Evolutionary conservation across 2,113 vertebrate species (phyloP), one percentile per base, ranked within the genome.

Genomic region (Malurus alboscapulatus): DNA sequence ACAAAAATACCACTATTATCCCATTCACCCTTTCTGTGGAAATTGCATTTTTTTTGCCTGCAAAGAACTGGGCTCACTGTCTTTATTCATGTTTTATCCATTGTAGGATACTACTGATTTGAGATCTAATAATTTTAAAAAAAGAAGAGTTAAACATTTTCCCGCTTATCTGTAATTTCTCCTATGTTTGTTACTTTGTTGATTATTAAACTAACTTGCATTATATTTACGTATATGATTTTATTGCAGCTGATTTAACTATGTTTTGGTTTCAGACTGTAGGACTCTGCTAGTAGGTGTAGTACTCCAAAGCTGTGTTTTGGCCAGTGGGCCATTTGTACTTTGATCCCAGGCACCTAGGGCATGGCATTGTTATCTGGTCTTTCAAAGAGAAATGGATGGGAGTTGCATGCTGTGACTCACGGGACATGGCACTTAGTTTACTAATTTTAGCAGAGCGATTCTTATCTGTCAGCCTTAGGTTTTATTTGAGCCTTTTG

Each of bases 401-500:
- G 59, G 78, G 89, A 91, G 73, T 45, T 8, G n/a, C 10, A 2
- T 61, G 81, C 62, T 65, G 86, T 77, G 91, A 92, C 89, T 89
- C 91, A 44, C 7, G 30, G 91, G 84, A 91, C 76, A 13, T 83
- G 82, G 71, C 84, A 77, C 94, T 95, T 92, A 76, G 54, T 94
- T 94, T 88, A 66, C 84, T 92, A 91, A 94, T 90, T 92, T 95
- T 90, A 93, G 93, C 84, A 67, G 74, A 88, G 62, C 1, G 2
- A 71, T 87, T 93, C 81, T 95, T 94, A 78, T 63, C 85, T 92
- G 91, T 73, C 84, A 88, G 3, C 1, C 5, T 73, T 83, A 58
- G 67, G 78, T 91, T 96, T 87, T 94, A 89, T 71, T 89, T 92
- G 71, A 92, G 87, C 75, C 44, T 91, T 91, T 86, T 88, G 71